A percentile compares a stretch with the other conserved stretches of the same genome.
These are phyloP conservation scores for Acanthoscelides obtectus DNA, from an alignment of 2,888 invertebrate genomes.

Conservation along the genomic window DNA sequence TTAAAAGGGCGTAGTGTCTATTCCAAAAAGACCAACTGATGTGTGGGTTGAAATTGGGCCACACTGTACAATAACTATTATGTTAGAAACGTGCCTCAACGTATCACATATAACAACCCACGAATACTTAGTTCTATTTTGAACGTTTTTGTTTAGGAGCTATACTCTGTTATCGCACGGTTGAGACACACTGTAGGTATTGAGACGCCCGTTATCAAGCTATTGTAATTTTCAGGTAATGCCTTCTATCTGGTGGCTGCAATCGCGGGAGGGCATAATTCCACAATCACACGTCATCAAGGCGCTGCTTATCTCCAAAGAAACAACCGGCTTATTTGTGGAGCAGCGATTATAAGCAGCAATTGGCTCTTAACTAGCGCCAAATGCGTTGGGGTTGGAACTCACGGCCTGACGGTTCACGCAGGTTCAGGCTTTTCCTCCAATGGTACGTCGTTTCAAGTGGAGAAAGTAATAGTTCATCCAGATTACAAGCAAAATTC, in stretches of 20 bases:
- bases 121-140: no score
- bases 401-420: not conserved
- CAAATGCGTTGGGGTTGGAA: not conserved
- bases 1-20: no score
- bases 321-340: slow-evolving; percentile 3
- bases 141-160: no score
- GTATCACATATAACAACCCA: no score
- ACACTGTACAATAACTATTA: no score
- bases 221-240: not conserved
- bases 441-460: not conserved
- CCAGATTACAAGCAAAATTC: not conserved
- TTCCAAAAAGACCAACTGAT: no score
- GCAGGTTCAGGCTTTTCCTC: not conserved
- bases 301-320: slow-evolving; percentile 3
- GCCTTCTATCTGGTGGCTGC: not conserved
- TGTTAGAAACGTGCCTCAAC: no score
- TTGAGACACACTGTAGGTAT: no score
- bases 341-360: slow-evolving; percentile 5
- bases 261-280: slow-evolving; percentile 8
- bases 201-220: no score
- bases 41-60: no score
- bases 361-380: slow-evolving; percentile 7
- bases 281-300: slow-evolving; percentile 4
- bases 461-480: not conserved
- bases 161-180: no score